Evolutionary conservation across 1,140 invertebrate genomes (phyloP).

Genomic region (Meloidogyne exigua): DNA sequence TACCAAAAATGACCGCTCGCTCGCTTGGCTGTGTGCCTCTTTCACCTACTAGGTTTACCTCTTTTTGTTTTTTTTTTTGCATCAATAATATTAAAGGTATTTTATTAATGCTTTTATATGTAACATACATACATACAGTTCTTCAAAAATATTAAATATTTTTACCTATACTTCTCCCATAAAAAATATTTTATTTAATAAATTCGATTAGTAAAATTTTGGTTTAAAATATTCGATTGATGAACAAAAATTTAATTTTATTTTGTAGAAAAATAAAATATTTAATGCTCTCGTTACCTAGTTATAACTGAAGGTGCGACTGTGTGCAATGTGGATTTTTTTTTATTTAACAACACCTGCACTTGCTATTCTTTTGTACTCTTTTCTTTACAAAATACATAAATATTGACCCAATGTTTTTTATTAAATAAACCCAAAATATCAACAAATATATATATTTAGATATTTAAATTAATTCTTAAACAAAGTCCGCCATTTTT

Average conservation of each 20-base stretch:
- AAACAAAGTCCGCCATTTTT: neutral
- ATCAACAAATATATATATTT: neutral
- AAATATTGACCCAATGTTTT: neutral
- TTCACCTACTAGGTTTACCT: neutral
- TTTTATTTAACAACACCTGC: neutral
- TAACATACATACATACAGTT: too few species aligned
- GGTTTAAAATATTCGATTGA: neutral
- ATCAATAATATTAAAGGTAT: neutral
- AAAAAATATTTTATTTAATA: too few species aligned
- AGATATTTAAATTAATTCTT: neutral
- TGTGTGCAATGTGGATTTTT: slow-evolving; percentile 4
- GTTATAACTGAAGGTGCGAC: neutral
- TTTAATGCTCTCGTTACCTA: neutral
- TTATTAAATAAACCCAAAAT: neutral
- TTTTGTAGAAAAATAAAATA: too few species aligned
- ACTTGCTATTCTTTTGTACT: neutral
- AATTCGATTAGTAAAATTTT: neutral
- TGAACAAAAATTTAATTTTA: neutral
- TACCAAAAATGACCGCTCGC: too few species aligned
- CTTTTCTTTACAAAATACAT: neutral
- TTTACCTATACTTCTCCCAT: too few species aligned
- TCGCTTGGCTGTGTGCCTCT: neutral
- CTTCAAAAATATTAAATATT: too few species aligned
- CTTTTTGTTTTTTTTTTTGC: neutral
- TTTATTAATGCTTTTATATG: too few species aligned